Evolutionary conservation across 2,797 vertebrate species (phyloP), one percentile per base, ranked within the genome.

Genomic region (Hydrocynus forskahlii): DNA sequence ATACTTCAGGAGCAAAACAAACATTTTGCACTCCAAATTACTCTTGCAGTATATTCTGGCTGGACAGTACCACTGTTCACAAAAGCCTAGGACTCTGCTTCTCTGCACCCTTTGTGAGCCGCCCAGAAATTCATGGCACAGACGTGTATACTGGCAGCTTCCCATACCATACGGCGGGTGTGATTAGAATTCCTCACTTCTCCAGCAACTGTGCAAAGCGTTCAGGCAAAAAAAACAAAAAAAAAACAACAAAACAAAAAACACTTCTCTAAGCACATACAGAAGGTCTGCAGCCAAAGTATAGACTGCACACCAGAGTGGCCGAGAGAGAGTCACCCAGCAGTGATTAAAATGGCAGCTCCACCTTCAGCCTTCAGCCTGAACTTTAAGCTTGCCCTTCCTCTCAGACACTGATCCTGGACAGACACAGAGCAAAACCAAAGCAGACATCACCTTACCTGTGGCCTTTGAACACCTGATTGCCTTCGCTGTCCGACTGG

Each of bases 401-500:
- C 62, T 70, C 12, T 55, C 43, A 60, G 38, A 75, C 45, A 83
- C 64, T 40, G 38, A 67, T 67, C 64, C 38, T 13, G 10, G 38
- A 76, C 73, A 80, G 38, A 80, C 57, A 66, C 54, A 82, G 25
- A 66, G 52, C 68, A n/a, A 79, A 35, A 76, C 73, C 35, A 52
- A 81, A 70, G 57, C 12, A 8, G 50, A 23, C 52, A 52, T 59
- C 83, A 94, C 23, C 76, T 84, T 86, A 99, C 97, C 96, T 95
- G 94, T 99, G 98, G 69, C 97, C 98, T 94, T 94, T 95, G 90
- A 99, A 98, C 79, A 96, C 86, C 87, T 96, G 97, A 88, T 96
- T 96, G 0, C 91, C 92, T 3, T 97, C 95, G 40, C 88, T 92
- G 84, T 98, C 97, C 0, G 94, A 90, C 89, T 96, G 96, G 91